These are phyloP conservation scores for Aphelenchoides besseyi DNA, from an alignment of 1,140 invertebrate genomes.

Conservation along the genomic window DNA sequence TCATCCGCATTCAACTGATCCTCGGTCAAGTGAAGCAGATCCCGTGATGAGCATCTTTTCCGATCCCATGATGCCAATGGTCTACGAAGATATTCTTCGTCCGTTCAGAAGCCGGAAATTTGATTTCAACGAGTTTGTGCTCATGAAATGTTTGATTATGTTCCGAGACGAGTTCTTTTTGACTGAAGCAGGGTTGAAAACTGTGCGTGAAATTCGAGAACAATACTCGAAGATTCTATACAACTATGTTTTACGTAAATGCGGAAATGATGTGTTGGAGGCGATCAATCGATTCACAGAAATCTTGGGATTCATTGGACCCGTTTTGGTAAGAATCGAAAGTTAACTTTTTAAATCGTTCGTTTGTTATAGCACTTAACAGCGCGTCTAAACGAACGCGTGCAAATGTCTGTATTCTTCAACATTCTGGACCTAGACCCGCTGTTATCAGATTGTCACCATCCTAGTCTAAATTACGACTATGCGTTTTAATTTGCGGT, in stretches of 20 bases:
- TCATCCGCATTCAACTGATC: not conserved
- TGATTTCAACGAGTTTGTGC: conserved; percentile 7
- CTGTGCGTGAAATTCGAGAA: not conserved
- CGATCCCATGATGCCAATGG: not conserved
- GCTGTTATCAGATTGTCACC: not conserved
- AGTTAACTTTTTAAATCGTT: not conserved
- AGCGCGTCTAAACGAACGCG: not conserved
- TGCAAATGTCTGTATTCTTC: conserved; percentile 7
- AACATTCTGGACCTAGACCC: conserved; percentile 1
- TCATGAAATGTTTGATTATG: not conserved
- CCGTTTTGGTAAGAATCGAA: not conserved
- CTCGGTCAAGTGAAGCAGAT: not conserved
- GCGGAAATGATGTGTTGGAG: conserved; percentile 1
- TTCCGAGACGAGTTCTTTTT: conserved; percentile 14
- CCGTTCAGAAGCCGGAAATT: not conserved
- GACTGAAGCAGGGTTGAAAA: not conserved
- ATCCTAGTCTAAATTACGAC: not conserved
- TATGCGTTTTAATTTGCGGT: not conserved
- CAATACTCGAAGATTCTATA: not conserved
- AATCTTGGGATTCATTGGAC: not conserved
- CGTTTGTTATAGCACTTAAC: not conserved
- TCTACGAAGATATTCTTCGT: not conserved
- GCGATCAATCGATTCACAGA: conserved; percentile 10
- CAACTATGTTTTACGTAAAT: not conserved
- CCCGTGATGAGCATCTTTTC: not conserved